Percentiles rank a stretch among this genome's conserved stretches.
Evolutionary conservation across 2,797 vertebrate genomes (phyloP).

Genomic region (Malurus splendens): DNA sequence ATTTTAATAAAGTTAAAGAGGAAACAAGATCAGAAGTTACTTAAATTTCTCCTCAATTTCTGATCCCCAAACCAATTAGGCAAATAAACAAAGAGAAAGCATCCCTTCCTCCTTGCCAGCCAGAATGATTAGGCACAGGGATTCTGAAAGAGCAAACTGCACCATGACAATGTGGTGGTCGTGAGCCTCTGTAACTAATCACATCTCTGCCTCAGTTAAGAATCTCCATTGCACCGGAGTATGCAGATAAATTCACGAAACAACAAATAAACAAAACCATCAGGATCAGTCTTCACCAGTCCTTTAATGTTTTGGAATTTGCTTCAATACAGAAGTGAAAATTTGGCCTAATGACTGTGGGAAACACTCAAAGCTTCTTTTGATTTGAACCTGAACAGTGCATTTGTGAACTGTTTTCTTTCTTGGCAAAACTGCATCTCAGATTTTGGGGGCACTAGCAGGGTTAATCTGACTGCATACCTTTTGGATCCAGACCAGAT

Average conservation of each 20-base stretch:
- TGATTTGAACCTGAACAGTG: background rate
- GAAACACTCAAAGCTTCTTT: background rate
- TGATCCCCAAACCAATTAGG: background rate
- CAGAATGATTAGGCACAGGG: background rate
- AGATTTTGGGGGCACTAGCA: background rate
- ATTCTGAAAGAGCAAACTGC: background rate
- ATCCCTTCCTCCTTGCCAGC: background rate
- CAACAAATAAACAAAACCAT: background rate
- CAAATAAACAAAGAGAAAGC: background rate
- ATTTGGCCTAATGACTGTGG: background rate
- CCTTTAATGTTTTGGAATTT: background rate
- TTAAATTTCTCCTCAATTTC: background rate
- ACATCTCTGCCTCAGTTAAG: background rate
- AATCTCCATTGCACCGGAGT: background rate
- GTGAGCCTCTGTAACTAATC: background rate
- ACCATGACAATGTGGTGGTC: background rate
- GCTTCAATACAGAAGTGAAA: background rate
- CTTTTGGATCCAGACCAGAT: background rate
- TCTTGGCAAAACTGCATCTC: background rate
- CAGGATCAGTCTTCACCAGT: background rate
- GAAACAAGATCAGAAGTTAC: background rate
- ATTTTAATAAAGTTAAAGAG: background rate
- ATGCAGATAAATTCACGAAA: background rate
- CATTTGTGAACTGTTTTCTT: background rate
- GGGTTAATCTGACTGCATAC: background rate